Evolutionary conservation across 1,140 invertebrate species (phyloP), one percentile per base, ranked within the genome.

Genomic region (Chionoecetes opilio): DNA sequence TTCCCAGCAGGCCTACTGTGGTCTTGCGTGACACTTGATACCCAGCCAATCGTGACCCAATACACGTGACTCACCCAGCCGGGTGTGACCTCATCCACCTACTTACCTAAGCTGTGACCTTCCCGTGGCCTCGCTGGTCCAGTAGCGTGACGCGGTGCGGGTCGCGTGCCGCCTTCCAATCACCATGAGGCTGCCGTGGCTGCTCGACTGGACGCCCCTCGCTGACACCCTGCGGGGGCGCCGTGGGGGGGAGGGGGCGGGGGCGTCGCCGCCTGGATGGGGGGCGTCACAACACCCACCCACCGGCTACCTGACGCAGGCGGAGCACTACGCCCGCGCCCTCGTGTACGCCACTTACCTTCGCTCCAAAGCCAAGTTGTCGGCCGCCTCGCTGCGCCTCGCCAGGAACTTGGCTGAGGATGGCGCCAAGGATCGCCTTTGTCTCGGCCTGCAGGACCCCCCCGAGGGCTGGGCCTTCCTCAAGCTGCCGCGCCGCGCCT

Each of bases 321-420:
- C 94, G 6, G 94, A 95, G 82, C 94, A 87, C 11, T 95, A 95
- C 37, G 94, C 94, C n/a, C 75, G 94, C 2, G 92, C 53, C 84
- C 94, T 95, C 31, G 90, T 95, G 82, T 53, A 92, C 29, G 90
- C 94, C 11, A 95, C 94, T 26, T 37, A 91, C 41, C 34, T 92
- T 3, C 94, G 94, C 34, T 95, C 94, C 29, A 95, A 95, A 84
- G 94, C 94, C 94, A 95, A 92, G 84, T 17, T 95, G 9, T 87
- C 94, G 2, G 94, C 94, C 17, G 94, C 94, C 17, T 91, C 86
- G 26, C 82, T 82, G 41, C 89, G 84, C 32, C 84, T 95, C 3
- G 41, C n/a, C 75, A 35, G 90, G 14, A 94, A 46, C 35, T 21
- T 92, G 26, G 38, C 29, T 8, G 94, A 95, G 21, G 75, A 85